phyloP scores from a whole-genome alignment of 2,113 vertebrate genomes.

The Henicopernis longicauda region DNA sequence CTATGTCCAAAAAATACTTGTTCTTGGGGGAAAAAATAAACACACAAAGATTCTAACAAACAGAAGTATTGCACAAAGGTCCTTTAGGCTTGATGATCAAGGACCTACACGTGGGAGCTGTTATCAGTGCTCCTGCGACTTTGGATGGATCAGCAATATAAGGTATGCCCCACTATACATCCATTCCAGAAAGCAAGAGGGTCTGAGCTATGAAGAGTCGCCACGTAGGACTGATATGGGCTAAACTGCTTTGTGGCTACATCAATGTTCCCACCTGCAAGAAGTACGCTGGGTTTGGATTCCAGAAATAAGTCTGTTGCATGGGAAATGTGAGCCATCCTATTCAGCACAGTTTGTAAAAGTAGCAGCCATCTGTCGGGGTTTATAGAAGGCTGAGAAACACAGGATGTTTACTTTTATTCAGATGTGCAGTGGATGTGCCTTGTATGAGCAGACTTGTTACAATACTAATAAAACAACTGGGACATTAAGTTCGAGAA shows the following conservation, averaged over 20 bases:
- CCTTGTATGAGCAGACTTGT: not conserved
- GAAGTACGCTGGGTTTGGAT: not conserved
- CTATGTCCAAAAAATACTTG: not conserved
- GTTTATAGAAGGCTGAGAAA: conserved; percentile 35
- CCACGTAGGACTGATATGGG: rapidly evolving
- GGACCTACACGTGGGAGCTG: not conserved
- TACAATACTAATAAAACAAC: not conserved
- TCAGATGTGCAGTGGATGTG: conserved; percentile 26
- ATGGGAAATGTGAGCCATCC: conserved; percentile 22
- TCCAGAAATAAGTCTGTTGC: conserved; percentile 50
- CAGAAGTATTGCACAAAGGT: not conserved
- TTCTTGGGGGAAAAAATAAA: not conserved
- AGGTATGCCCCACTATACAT: not conserved
- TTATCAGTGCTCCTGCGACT: not conserved
- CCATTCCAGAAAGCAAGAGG: not conserved
- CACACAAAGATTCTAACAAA: not conserved
- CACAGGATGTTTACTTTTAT: conserved; percentile 50
- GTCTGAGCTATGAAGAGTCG: not conserved
- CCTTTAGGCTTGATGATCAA: not conserved
- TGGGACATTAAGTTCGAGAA: not conserved
- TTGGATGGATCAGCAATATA: not conserved
- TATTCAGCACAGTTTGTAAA: conserved; percentile 1
- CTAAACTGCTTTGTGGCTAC: not conserved
- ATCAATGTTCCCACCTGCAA: not conserved
- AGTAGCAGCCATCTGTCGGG: conserved; percentile 56